phyloP scores from a whole-genome alignment of 2,113 vertebrate species.

The Phylloscopus trochilus region DNA sequence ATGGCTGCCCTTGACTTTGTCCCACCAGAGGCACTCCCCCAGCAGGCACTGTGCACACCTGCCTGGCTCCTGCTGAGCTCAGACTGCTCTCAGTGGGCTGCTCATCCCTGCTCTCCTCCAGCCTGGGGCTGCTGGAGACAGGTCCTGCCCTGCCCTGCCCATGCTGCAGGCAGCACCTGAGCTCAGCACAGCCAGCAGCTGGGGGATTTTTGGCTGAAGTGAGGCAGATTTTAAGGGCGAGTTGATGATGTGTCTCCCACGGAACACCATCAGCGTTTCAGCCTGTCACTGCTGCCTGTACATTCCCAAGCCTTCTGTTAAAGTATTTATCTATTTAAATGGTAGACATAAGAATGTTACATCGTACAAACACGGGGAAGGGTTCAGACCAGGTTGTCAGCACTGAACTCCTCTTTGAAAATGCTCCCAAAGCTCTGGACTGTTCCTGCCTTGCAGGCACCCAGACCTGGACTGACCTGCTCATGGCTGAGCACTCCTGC shows the following conservation, averaged over 20 bases:
- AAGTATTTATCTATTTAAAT: constrained; percentile 56
- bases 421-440: not conserved
- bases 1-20: not conserved
- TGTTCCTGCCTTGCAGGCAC: not conserved
- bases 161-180: not conserved
- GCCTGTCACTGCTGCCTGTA: not conserved
- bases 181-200: not conserved
- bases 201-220: not conserved
- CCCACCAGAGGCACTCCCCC: not conserved
- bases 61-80: not conserved
- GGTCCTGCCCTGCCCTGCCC: not conserved
- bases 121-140: not conserved
- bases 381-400: not conserved
- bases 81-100: not conserved
- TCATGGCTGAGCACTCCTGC: not conserved
- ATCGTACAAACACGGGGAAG: not conserved
- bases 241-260: not conserved
- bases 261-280: not conserved
- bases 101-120: not conserved
- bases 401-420: not conserved
- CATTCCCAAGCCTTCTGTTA: not conserved
- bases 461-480: accelerated
- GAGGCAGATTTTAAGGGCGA: not conserved
- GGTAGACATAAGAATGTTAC: not conserved
- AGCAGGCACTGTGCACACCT: accelerated